phyloP scores from a whole-genome alignment of 2,113 vertebrate genomes.

The Perca flavescens region DNA sequence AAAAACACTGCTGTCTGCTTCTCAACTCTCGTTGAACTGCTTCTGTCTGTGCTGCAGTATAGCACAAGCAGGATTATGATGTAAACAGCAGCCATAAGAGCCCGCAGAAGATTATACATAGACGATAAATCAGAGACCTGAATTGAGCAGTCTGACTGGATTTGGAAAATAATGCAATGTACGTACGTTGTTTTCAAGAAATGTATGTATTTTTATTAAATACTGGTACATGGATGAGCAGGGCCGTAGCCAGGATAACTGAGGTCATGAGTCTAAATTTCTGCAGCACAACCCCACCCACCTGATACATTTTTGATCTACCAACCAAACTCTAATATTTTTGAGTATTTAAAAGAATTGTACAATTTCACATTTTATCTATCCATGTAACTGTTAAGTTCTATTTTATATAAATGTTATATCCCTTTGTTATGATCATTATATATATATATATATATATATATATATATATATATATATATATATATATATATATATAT shows the following conservation, averaged over 20 bases:
- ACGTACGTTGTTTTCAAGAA: background rate
- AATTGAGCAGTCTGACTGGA: slow-evolving; percentile 35
- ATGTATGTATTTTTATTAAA: slow-evolving; percentile 3
- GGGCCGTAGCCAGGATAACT: background rate
- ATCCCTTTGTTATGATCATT: background rate
- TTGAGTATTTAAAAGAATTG: background rate
- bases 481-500: no score
- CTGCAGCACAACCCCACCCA: background rate
- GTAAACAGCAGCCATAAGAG: slow-evolving; percentile 41
- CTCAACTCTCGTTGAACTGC: slow-evolving; percentile 70
- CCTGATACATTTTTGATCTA: background rate
- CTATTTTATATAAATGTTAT: background rate
- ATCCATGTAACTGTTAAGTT: background rate
- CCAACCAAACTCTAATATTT: background rate
- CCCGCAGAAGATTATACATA: slow-evolving; percentile 51
- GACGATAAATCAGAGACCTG: slow-evolving; percentile 27
- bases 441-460: background rate
- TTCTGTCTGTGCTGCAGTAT: slow-evolving; percentile 48
- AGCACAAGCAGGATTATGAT: slow-evolving; percentile 51
- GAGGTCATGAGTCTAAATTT: background rate
- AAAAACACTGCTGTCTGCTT: slow-evolving; percentile 19
- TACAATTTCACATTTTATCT: background rate
- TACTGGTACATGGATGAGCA: background rate
- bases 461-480: no score
- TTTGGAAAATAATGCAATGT: slow-evolving; percentile 39